phyloP scores from a whole-genome alignment of 2,888 invertebrate species.

The Carcina quercana region DNA sequence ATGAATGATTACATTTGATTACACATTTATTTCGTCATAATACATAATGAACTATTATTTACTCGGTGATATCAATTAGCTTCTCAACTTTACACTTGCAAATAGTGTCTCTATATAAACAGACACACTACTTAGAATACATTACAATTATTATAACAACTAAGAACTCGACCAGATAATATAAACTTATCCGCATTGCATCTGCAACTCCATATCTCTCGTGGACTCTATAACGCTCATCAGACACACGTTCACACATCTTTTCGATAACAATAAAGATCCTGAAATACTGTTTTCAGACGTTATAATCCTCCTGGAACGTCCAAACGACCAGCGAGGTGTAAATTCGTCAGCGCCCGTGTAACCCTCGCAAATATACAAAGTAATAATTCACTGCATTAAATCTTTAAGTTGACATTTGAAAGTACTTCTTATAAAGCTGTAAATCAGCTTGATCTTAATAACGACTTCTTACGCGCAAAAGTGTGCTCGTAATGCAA shows the following conservation, averaged over 20 bases:
- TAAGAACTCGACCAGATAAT: no score
- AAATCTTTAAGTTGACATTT: conserved; percentile 73
- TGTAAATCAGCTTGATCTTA: conserved; percentile 54
- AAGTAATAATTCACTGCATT: conserved; percentile 60
- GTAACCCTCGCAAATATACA: conserved; percentile 63
- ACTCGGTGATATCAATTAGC: no score
- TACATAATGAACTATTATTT: no score
- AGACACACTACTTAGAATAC: no score
- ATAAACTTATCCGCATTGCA: no score
- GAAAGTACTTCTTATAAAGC: conserved; percentile 68
- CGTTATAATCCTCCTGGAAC: conserved; percentile 54
- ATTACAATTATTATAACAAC: no score
- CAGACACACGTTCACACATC: conserved; percentile 48
- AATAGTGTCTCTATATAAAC: no score
- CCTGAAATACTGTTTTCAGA: conserved; percentile 57
- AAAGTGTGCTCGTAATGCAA: no score
- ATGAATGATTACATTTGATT: no score
- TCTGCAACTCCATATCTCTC: no score
- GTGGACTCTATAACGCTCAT: conserved; percentile 48
- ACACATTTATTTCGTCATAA: no score
- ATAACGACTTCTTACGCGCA: conserved; percentile 35
- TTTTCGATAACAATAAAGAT: conserved; percentile 57
- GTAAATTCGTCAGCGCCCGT: conserved; percentile 69
- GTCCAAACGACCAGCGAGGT: conserved; percentile 51
- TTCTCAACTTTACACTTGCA: no score